phyloP scores from a whole-genome alignment of 2,888 invertebrate genomes.

The Bimastos eiseni region DNA sequence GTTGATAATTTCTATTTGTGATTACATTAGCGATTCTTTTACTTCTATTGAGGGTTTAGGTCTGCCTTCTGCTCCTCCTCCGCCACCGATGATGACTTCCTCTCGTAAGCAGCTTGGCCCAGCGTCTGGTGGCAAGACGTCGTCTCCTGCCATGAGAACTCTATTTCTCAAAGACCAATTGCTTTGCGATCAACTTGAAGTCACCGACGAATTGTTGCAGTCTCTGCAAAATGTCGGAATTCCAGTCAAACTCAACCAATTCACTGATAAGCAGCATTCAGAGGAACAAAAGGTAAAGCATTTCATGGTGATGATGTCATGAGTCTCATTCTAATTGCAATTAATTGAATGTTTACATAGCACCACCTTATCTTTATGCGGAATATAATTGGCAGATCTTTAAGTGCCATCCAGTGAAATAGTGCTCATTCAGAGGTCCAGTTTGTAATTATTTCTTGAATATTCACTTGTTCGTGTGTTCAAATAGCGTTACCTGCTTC shows the following conservation, averaged over 20 bases:
- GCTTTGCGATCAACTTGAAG: not conserved
- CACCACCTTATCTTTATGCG: too few relatives aligned
- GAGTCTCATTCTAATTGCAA: too few relatives aligned
- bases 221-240: not conserved
- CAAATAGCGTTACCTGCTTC: too few relatives aligned
- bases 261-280: not conserved
- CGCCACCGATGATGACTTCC: not conserved
- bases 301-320: not conserved
- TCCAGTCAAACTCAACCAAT: not conserved
- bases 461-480: too few relatives aligned
- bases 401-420: too few relatives aligned
- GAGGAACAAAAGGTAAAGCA: not conserved
- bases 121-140: not conserved
- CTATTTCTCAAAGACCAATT: not conserved
- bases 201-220: not conserved
- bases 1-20: not conserved
- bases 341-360: too few relatives aligned
- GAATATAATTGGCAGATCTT: too few relatives aligned
- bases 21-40: not conserved
- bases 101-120: too few relatives aligned
- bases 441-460: too few relatives aligned
- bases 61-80: too few relatives aligned
- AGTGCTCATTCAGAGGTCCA: too few relatives aligned
- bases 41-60: not conserved
- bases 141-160: not conserved